A percentile compares a stretch with the other conserved stretches of the same genome.
These are phyloP conservation scores for zebrafish (Danio rerio) DNA, from an alignment of 2,113 vertebrate genomes.

Conservation along the genomic window DNA sequence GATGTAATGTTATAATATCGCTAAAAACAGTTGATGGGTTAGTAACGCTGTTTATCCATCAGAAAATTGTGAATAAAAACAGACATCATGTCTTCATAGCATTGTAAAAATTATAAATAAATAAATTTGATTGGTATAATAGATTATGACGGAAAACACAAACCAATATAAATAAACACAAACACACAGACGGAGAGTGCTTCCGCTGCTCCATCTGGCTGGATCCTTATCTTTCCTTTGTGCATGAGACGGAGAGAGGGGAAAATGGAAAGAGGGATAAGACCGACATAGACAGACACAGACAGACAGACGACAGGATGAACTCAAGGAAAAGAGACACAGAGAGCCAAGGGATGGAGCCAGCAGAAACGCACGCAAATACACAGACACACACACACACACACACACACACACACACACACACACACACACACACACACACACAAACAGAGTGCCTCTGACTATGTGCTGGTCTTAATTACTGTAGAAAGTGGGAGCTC, in stretches of 20 bases:
- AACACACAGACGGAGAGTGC: constrained; percentile 7
- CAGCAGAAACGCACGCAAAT: background rate
- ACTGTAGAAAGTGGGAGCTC: constrained; percentile 18
- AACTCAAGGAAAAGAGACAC: constrained; percentile 45
- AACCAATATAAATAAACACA: too few species aligned
- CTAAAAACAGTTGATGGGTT: too few species aligned
- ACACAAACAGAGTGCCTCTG: background rate
- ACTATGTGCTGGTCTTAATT: constrained; percentile 31
- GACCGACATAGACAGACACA: constrained; percentile 24
- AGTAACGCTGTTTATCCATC: too few species aligned
- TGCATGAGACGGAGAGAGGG: constrained; percentile 20
- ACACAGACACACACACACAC: too few species aligned
- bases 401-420: background rate
- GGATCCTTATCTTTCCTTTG: constrained; percentile 21
- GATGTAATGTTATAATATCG: too few species aligned
- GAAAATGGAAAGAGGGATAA: constrained; percentile 37
- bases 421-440: constrained; percentile 20
- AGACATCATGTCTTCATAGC: too few species aligned
- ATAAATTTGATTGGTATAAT: too few species aligned
- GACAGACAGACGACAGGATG: constrained; percentile 19
- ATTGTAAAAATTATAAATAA: too few species aligned
- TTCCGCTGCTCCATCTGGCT: constrained; percentile 32
- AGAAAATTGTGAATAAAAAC: too few species aligned
- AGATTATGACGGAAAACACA: too few species aligned
- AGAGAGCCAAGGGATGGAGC: constrained; percentile 31